These are phyloP conservation scores for Physocephala rufipes DNA, from an alignment of 2,888 invertebrate genomes.

Conservation along the genomic window DNA sequence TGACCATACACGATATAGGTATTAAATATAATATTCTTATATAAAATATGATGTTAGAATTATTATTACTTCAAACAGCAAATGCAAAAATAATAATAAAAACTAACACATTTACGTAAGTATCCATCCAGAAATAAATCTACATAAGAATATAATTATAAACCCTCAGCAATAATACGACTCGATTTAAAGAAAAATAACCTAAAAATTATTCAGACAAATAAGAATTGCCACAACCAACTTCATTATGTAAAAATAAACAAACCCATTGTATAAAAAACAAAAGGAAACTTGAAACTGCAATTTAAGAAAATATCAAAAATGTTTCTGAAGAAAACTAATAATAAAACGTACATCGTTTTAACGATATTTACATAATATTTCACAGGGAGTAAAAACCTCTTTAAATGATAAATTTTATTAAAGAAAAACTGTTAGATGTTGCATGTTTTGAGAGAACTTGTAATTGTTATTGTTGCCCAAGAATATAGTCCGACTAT, in stretches of 20 bases:
- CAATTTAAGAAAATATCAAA: constrained; percentile 10
- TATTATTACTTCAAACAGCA: constrained; percentile 20
- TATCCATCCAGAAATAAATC: constrained; percentile 59
- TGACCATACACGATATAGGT: constrained; percentile 18
- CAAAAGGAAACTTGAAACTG: not conserved
- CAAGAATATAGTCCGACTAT: too few relatives aligned
- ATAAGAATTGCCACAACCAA: constrained; percentile 9
- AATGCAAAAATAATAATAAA: constrained; percentile 38
- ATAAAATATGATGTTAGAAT: constrained; percentile 19
- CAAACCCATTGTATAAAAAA: not conserved
- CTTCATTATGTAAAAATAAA: constrained; percentile 1
- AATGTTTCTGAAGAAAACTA: not conserved
- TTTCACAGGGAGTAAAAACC: too few relatives aligned
- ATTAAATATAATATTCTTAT: constrained; percentile 2
- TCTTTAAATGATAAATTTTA: not conserved
- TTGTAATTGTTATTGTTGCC: not conserved
- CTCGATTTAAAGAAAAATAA: constrained; percentile 26
- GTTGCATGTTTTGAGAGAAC: too few relatives aligned
- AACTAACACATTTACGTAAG: constrained; percentile 50
- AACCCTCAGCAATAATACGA: constrained; percentile 47
- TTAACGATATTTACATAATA: too few relatives aligned
- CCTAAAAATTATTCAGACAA: not conserved
- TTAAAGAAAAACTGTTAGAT: not conserved
- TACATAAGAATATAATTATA: constrained; percentile 45
- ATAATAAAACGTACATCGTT: too few relatives aligned